Conservation (phyloP, 1,140 invertebrate species). For the Leptoteleia sp. region DNA sequence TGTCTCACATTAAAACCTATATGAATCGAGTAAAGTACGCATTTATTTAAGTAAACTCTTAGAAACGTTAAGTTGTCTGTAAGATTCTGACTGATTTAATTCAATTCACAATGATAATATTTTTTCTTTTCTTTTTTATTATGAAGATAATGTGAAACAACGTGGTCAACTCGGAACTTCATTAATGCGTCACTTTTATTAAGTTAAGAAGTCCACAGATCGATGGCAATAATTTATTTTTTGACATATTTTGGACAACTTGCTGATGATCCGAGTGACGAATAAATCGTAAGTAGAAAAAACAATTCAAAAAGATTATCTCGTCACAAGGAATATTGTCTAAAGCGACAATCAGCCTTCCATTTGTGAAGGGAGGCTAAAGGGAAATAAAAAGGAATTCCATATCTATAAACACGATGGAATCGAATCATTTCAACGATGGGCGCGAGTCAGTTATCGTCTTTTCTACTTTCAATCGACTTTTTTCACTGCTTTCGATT, state of each 20-base stretch:
- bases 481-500: slow-evolving; percentile 22
- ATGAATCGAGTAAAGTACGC: slow-evolving; percentile 17
- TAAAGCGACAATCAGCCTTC: slow-evolving; percentile 34
- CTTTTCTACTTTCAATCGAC: slow-evolving; percentile 55
- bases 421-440: slow-evolving; percentile 29
- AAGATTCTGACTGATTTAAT: too few species aligned
- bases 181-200: slow-evolving; percentile 17
- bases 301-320: slow-evolving; percentile 48
- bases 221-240: slow-evolving; percentile 1
- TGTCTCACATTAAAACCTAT: slow-evolving; percentile 8
- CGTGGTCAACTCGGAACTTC: slow-evolving; percentile 36
- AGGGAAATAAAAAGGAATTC: slow-evolving; percentile 30
- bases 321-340: slow-evolving; percentile 31
- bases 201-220: slow-evolving; percentile 26
- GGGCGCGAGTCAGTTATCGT: slow-evolving; percentile 36
- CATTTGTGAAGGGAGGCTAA: slow-evolving; percentile 42
- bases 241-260: slow-evolving; percentile 12
- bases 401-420: slow-evolving; percentile 19
- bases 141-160: slow-evolving; percentile 24
- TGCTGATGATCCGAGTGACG: slow-evolving; percentile 47
- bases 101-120: too few species aligned
- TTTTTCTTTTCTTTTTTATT: too few species aligned
- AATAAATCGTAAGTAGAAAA: slow-evolving; percentile 58
- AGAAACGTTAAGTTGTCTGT: slow-evolving; percentile 8
- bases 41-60: slow-evolving; percentile 20